These are phyloP conservation scores for Polyommatus icarus DNA, from an alignment of 2,888 invertebrate genomes.

Conservation along the genomic window DNA sequence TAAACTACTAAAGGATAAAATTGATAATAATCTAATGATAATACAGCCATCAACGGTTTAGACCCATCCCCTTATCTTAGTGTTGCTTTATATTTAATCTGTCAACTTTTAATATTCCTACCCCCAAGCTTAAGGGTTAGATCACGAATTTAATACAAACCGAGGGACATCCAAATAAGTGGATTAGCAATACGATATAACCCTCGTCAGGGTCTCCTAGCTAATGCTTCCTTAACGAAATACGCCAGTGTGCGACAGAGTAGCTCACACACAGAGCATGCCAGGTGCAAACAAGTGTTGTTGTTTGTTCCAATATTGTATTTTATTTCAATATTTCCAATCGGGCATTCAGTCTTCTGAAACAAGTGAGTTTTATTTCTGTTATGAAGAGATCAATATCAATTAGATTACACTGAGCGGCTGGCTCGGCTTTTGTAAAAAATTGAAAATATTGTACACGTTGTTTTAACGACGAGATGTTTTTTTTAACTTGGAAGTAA, in stretches of 20 bases:
- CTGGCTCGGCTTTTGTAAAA: background rate
- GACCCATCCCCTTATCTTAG: background rate
- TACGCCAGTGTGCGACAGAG: conserved; percentile 36
- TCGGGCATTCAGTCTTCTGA: background rate
- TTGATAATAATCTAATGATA: background rate
- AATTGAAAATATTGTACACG: background rate
- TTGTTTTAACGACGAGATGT: background rate
- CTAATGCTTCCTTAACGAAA: conserved; percentile 40
- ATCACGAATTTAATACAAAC: conserved; percentile 37
- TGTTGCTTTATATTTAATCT: conserved; percentile 17
- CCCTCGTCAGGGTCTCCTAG: conserved; percentile 41
- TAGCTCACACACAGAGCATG: conserved; percentile 17
- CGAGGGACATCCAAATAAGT: conserved; percentile 38
- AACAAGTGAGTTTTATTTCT: conserved; percentile 8
- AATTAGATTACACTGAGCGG: background rate
- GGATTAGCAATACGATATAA: conserved; percentile 41
- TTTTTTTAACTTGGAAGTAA: no score
- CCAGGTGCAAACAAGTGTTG: conserved; percentile 11
- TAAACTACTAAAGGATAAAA: background rate
- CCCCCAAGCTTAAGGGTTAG: conserved; percentile 30
- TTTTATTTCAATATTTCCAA: conserved; percentile 11
- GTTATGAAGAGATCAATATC: background rate
- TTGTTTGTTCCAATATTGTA: conserved; percentile 13
- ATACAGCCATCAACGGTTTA: background rate
- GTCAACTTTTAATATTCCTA: conserved; percentile 30